Conservation (phyloP, 2,888 invertebrate genomes). For the Formica aserva region DNA sequence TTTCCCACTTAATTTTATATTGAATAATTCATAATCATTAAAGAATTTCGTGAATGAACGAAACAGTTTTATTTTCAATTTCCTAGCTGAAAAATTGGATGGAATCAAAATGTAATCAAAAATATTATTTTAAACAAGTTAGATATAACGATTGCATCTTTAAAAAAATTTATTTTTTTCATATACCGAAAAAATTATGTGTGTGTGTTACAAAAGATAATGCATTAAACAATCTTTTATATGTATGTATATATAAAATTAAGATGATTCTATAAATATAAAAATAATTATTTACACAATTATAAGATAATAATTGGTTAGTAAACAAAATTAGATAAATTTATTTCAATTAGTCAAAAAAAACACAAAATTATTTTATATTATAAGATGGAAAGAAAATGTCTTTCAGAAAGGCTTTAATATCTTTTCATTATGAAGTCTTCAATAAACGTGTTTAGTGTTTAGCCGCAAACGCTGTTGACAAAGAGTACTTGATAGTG, state of each 20-base stretch:
- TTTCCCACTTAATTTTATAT: not conserved
- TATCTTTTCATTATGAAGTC: not conserved
- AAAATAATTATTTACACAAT: not conserved
- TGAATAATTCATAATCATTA: constrained; percentile 30
- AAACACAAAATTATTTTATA: not conserved
- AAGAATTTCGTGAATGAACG: constrained; percentile 9
- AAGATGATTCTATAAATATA: not conserved
- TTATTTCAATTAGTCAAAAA: not conserved
- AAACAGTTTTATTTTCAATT: not conserved
- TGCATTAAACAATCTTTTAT: not conserved
- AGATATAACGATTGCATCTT: not conserved
- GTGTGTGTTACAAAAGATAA: not conserved
- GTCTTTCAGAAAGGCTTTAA: not conserved
- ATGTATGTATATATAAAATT: not conserved
- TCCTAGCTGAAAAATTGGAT: not conserved
- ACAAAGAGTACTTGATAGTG: constrained; percentile 22
- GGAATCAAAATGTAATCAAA: not conserved
- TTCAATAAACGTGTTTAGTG: not conserved
- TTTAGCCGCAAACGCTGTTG: constrained; percentile 8
- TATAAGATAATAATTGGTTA: not conserved
- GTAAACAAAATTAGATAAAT: not conserved
- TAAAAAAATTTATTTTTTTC: not conserved
- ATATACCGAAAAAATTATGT: not conserved
- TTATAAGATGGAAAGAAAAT: not conserved
- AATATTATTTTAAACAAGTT: constrained; percentile 26